A percentile compares a stretch with the other conserved stretches of the same genome.
phyloP scores from a whole-genome alignment of 2,797 vertebrate genomes.

The Rhinella marina region DNA sequence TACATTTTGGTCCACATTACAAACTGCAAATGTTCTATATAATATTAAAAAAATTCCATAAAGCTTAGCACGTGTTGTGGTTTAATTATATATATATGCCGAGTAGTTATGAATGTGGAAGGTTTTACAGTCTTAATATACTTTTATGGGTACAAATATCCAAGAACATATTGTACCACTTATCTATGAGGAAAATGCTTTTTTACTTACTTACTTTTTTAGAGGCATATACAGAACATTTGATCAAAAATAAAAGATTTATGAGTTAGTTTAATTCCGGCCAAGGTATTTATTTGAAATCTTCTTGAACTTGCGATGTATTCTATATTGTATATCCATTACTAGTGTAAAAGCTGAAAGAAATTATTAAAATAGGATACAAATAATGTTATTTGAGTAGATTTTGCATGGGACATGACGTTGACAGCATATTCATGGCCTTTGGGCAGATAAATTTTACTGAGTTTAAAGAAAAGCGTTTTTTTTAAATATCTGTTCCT shows the following conservation, averaged over 20 bases:
- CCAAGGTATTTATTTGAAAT: slow-evolving; percentile 43
- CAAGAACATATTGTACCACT: slow-evolving; percentile 61
- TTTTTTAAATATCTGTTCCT: background rate
- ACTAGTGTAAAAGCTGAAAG: background rate
- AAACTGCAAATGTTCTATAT: slow-evolving; percentile 52
- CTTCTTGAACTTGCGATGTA: background rate
- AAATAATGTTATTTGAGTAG: background rate
- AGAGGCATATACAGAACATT: slow-evolving; percentile 32
- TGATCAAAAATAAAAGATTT: slow-evolving; percentile 47
- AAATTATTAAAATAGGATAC: background rate
- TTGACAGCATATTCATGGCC: background rate
- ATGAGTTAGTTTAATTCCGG: slow-evolving; percentile 24
- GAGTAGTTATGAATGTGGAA: slow-evolving; percentile 48
- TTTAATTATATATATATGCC: slow-evolving; percentile 59
- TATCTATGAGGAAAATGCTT: slow-evolving; percentile 52
- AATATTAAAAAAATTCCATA: slow-evolving; percentile 55
- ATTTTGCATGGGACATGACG: background rate
- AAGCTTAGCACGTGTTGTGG: slow-evolving; percentile 53
- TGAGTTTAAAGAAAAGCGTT: background rate
- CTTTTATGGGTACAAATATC: slow-evolving; percentile 54
- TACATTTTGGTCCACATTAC: slow-evolving; percentile 52
- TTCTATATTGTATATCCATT: background rate
- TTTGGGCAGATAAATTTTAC: background rate
- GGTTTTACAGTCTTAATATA: slow-evolving; percentile 60
- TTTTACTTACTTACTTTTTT: slow-evolving; percentile 14